Percentiles rank a stretch among this genome's conserved stretches.
These are phyloP conservation scores for Tethea ocularis DNA, from an alignment of 2,888 invertebrate species.

Conservation along the genomic window DNA sequence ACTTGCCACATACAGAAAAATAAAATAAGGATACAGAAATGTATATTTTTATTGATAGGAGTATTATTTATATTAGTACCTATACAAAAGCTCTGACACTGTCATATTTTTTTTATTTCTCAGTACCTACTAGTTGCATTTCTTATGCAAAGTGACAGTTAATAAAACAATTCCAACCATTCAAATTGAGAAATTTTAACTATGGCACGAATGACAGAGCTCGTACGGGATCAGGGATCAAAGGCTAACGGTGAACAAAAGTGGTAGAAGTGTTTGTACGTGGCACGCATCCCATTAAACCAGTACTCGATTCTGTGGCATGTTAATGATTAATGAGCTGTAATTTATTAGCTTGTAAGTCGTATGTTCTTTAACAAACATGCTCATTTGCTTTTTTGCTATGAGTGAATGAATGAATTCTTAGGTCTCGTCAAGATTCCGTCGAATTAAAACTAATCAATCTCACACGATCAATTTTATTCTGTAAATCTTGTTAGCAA, in stretches of 20 bases:
- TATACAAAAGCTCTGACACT: too few species aligned
- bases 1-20: background rate
- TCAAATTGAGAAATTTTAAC: constrained; percentile 6
- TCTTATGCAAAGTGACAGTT: background rate
- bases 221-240: constrained; percentile 8
- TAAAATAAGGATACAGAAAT: too few species aligned
- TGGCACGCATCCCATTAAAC: constrained; percentile 5
- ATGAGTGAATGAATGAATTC: too few species aligned
- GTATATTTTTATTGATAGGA: too few species aligned
- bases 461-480: too few species aligned
- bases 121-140: too few species aligned
- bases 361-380: background rate
- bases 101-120: too few species aligned
- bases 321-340: constrained; percentile 6
- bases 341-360: constrained; percentile 8
- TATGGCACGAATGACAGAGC: constrained; percentile 2
- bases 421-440: too few species aligned
- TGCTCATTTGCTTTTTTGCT: background rate
- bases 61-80: too few species aligned
- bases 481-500: background rate
- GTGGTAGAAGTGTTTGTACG: constrained; percentile 6
- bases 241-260: constrained; percentile 9
- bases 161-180: background rate
- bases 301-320: background rate
- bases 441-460: too few species aligned